Conservation (phyloP, 2,888 invertebrate genomes). For the Dasypolia templi region DNA sequence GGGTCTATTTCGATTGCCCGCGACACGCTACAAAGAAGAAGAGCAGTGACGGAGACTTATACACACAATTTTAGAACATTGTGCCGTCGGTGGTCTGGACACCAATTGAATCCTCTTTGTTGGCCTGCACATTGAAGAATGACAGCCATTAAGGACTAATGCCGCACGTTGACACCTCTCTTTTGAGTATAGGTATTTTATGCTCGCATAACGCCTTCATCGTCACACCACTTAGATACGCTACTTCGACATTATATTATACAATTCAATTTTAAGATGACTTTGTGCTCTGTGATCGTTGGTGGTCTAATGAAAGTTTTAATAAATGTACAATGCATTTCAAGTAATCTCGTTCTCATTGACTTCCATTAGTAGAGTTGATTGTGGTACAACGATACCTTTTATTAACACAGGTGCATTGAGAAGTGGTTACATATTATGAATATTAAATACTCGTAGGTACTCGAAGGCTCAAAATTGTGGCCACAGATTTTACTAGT, state of each 20-base stretch:
- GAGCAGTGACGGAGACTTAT: not conserved
- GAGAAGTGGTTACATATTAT: slow-evolving; percentile 3
- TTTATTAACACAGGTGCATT: slow-evolving; percentile 8
- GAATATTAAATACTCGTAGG: slow-evolving; percentile 9
- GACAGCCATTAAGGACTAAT: slow-evolving; percentile 61
- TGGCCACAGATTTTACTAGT: not conserved
- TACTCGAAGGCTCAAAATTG: not conserved
- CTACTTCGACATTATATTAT: slow-evolving; percentile 71
- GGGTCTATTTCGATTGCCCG: not conserved
- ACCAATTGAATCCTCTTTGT: slow-evolving; percentile 66
- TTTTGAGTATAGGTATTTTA: slow-evolving; percentile 63
- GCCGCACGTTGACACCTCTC: slow-evolving; percentile 65
- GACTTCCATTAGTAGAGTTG: slow-evolving; percentile 22
- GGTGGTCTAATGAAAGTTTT: slow-evolving; percentile 69
- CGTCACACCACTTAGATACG: slow-evolving; percentile 73
- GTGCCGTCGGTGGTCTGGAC: slow-evolving; percentile 10
- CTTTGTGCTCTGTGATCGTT: slow-evolving; percentile 66
- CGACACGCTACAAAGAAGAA: not conserved
- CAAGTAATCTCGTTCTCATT: slow-evolving; percentile 29
- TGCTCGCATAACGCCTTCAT: slow-evolving; percentile 63
- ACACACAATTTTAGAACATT: slow-evolving; percentile 7
- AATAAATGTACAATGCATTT: slow-evolving; percentile 34
- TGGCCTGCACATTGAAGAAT: slow-evolving; percentile 75
- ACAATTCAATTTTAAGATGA: slow-evolving; percentile 65
- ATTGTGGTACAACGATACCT: not conserved